Percentiles rank a stretch among this genome's conserved stretches.
Conservation (phyloP, 2,888 invertebrate species). For the Sarcophaga rosellei region DNA sequence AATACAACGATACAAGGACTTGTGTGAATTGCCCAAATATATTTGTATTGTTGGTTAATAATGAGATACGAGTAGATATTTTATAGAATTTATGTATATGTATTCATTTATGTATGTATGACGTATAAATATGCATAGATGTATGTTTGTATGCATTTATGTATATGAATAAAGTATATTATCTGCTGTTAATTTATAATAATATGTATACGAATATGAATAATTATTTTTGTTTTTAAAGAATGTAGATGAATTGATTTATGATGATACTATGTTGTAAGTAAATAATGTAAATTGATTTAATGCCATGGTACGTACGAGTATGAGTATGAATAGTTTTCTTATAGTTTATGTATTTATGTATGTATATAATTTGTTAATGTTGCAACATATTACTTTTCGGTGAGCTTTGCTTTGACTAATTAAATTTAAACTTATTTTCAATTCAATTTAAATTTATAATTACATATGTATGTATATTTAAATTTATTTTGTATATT, state of each 20-base stretch:
- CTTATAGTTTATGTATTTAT: constrained; percentile 48
- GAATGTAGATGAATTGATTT: constrained; percentile 61
- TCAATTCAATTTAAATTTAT: constrained; percentile 1
- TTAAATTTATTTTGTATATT: constrained; percentile 18
- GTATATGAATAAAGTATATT: constrained; percentile 40
- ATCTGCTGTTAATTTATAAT: not conserved
- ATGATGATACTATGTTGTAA: constrained; percentile 27
- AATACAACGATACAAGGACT: too few relatives aligned
- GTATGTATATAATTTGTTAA: constrained; percentile 41
- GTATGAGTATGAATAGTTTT: constrained; percentile 48
- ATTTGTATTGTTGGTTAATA: not conserved
- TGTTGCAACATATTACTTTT: constrained; percentile 59
- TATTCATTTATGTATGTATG: not conserved
- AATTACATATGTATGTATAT: constrained; percentile 23
- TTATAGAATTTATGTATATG: not conserved
- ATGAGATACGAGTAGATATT: constrained; percentile 35
- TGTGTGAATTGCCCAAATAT: too few relatives aligned
- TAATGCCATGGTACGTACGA: not conserved
- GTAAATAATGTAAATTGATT: not conserved
- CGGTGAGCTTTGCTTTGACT: constrained; percentile 68
- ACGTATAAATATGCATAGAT: not conserved
- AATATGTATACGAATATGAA: not conserved
- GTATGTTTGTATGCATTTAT: constrained; percentile 11
- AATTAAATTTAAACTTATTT: constrained; percentile 38
- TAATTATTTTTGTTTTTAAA: constrained; percentile 4